Evolutionary conservation across 2,113 vertebrate species (phyloP).

Genomic region (Nesogale talazaci): DNA sequence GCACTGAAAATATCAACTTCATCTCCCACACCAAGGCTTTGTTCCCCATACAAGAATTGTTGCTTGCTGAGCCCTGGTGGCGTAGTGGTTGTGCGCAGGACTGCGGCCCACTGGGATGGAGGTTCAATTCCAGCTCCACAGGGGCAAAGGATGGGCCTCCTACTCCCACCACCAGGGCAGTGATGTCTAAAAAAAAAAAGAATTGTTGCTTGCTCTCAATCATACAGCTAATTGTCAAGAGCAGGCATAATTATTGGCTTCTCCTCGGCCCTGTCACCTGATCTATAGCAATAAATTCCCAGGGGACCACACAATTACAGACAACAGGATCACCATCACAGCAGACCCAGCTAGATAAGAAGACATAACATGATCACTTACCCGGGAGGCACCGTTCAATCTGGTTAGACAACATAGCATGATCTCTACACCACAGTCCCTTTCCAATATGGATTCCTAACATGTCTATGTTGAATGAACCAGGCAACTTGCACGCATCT

Average conservation of each 20-base stretch:
- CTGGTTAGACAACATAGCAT: constrained; percentile 47
- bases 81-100: no score
- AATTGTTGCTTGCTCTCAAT: neutral
- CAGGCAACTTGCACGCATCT: neutral
- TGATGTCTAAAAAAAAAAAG: no score
- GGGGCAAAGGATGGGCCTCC: no score
- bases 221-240: constrained; percentile 31
- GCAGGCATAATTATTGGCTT: constrained; percentile 60
- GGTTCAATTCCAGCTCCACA: no score
- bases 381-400: constrained; percentile 34
- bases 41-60: constrained; percentile 1
- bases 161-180: no score
- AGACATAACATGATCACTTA: constrained; percentile 62
- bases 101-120: no score
- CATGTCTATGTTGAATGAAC: neutral
- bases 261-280: constrained; percentile 25
- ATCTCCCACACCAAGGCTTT: constrained; percentile 44
- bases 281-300: constrained; percentile 71
- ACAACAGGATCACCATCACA: constrained; percentile 58
- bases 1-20: constrained; percentile 38
- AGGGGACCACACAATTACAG: constrained; percentile 37
- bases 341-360: constrained; percentile 52
- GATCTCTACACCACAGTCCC: constrained; percentile 47
- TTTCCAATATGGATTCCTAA: constrained; percentile 44
- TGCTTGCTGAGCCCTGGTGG: no score